These are phyloP conservation scores for Embiotoca jacksoni DNA, from an alignment of 2,113 vertebrate genomes.

Conservation along the genomic window DNA sequence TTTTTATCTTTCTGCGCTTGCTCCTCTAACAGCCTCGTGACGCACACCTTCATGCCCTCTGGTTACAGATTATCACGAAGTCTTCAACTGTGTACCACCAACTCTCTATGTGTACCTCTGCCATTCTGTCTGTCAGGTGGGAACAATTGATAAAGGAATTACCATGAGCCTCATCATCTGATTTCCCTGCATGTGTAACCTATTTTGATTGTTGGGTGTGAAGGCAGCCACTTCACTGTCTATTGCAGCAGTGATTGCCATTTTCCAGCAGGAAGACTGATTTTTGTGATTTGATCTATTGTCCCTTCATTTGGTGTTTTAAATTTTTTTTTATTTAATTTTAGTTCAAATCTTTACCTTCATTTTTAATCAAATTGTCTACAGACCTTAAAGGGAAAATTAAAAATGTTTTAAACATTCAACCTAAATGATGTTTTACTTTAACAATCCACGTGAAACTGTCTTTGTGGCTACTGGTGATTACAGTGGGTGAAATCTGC, in stretches of 20 bases:
- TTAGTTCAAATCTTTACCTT: not conserved
- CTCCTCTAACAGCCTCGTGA: not conserved
- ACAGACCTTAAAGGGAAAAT: not conserved
- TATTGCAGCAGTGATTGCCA: not conserved
- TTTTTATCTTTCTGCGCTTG: constrained; percentile 5
- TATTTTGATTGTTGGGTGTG: not conserved
- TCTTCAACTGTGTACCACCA: constrained; percentile 2
- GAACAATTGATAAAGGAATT: constrained; percentile 37
- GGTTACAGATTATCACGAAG: constrained; percentile 43
- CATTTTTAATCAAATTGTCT: not conserved
- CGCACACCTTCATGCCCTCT: constrained; percentile 25
- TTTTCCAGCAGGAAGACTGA: not conserved
- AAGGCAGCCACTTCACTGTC: not conserved
- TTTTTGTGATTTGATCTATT: not conserved
- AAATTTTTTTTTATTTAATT: not conserved
- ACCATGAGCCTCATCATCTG: constrained; percentile 13
- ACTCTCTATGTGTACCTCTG: not conserved
- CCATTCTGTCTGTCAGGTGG: not conserved
- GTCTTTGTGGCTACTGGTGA: not conserved
- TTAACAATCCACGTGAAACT: not conserved
- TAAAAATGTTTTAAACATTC: not conserved
- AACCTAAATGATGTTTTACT: not conserved
- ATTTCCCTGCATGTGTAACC: not conserved
- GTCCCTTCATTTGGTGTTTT: not conserved
- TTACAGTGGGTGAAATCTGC: not conserved